Percentiles rank a stretch among this genome's conserved stretches.
These are phyloP conservation scores for Anthoptus insignis DNA, from an alignment of 2,888 invertebrate genomes.

Conservation along the genomic window DNA sequence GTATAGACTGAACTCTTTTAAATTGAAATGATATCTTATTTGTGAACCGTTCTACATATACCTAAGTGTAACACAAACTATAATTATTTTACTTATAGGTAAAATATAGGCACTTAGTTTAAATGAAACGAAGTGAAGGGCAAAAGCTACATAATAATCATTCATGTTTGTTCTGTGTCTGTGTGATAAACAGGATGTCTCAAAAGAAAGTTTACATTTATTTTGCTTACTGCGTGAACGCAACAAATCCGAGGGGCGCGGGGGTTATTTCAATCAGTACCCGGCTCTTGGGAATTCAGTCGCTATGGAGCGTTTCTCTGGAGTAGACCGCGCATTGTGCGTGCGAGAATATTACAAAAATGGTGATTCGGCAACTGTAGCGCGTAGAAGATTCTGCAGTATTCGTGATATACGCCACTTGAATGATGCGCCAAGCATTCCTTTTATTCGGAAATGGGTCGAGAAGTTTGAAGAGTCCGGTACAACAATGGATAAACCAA, in stretches of 20 bases:
- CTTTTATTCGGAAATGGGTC: no score
- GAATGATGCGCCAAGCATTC: no score
- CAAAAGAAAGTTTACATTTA: neutral
- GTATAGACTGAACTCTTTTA: no score
- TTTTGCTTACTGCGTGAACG: conserved; percentile 37
- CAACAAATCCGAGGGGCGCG: conserved; percentile 33
- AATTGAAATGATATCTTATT: no score
- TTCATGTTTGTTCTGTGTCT: no score
- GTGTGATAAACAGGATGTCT: neutral
- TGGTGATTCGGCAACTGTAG: conserved; percentile 46
- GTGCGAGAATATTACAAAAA: conserved; percentile 48
- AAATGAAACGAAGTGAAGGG: no score
- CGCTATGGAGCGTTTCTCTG: conserved; percentile 48
- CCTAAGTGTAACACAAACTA: no score
- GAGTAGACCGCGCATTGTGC: conserved; percentile 46
- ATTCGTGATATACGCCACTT: no score
- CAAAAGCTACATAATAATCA: no score
- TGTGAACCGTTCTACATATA: no score
- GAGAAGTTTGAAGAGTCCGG: conserved; percentile 10
- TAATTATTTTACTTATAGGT: no score
- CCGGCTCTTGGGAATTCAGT: conserved; percentile 47
- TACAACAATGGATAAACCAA: conserved; percentile 26
- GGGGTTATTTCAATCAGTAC: conserved; percentile 32
- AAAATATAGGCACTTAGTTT: no score
- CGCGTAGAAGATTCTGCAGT: conserved; percentile 45